These are phyloP conservation scores for Catharus bicknelli DNA, from an alignment of 2,113 vertebrate species.

Conservation along the genomic window DNA sequence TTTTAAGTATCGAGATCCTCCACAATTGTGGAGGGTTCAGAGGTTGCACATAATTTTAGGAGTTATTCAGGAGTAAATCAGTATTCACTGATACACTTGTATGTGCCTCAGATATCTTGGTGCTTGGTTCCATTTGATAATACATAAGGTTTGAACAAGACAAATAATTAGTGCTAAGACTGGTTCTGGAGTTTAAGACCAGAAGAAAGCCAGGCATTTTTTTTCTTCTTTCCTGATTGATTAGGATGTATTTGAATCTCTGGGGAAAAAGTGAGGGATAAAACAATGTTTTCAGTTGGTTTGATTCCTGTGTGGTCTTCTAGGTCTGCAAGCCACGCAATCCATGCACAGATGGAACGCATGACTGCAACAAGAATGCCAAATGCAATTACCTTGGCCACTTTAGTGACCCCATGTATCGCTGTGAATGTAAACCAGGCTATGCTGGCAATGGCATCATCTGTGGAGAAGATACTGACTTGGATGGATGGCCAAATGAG, in stretches of 20 bases:
- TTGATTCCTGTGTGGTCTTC: not conserved
- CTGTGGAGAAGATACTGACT: conserved; percentile 93
- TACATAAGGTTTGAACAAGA: not conserved
- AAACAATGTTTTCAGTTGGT: not conserved
- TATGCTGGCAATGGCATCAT: conserved; percentile 95
- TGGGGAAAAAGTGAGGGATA: not conserved
- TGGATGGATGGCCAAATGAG: conserved; percentile 96
- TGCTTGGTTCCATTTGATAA: not conserved
- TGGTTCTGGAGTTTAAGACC: not conserved
- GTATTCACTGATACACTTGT: not conserved
- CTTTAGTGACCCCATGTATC: conserved; percentile 94
- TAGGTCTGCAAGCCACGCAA: conserved; percentile 94
- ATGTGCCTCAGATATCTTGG: not conserved
- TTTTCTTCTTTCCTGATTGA: not conserved
- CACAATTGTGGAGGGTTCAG: not conserved
- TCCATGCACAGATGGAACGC: conserved; percentile 92
- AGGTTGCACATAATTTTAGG: not conserved
- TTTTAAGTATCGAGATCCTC: not conserved
- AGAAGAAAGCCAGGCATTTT: not conserved
- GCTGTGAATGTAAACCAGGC: conserved; percentile 95
- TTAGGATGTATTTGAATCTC: not conserved
- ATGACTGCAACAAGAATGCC: conserved; percentile 94
- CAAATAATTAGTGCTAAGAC: not conserved
- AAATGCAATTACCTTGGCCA: conserved; percentile 95
- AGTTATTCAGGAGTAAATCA: not conserved